A percentile compares a stretch with the other conserved stretches of the same genome.
Evolutionary conservation across 2,113 vertebrate species (phyloP).

Genomic region (Osmerus eperlanus): DNA sequence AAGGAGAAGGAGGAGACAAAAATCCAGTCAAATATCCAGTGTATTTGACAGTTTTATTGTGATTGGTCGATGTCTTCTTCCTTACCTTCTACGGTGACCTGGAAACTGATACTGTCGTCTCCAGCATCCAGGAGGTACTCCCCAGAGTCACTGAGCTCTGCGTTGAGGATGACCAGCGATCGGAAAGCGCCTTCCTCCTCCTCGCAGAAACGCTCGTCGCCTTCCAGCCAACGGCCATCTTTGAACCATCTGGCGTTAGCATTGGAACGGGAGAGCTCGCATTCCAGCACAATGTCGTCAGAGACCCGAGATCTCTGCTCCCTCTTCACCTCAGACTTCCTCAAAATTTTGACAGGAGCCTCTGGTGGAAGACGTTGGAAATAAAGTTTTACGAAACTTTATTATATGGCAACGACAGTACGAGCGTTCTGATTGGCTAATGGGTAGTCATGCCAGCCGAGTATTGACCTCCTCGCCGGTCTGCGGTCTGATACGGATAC

Average conservation of each 20-base stretch:
- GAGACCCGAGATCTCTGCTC: slow-evolving; percentile 54
- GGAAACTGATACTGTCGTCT: slow-evolving; percentile 79
- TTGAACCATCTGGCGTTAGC: slow-evolving; percentile 85
- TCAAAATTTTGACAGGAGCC: slow-evolving; percentile 73
- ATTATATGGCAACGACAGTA: too few relatives aligned
- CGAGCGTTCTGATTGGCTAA: too few relatives aligned
- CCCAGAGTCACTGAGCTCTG: slow-evolving; percentile 75
- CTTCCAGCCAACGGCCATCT: slow-evolving; percentile 76
- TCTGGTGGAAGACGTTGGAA: slow-evolving; percentile 61
- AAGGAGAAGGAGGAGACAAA: too few relatives aligned
- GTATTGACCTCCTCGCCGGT: too few relatives aligned
- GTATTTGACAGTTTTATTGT: not conserved
- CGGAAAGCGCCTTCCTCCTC: slow-evolving; percentile 81
- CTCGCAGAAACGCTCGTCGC: slow-evolving; percentile 77
- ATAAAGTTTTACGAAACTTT: slow-evolving; percentile 12
- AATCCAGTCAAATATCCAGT: not conserved
- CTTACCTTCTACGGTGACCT: slow-evolving; percentile 78
- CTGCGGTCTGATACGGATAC: too few relatives aligned
- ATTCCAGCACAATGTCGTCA: slow-evolving; percentile 80
- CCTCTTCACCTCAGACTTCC: slow-evolving; percentile 67
- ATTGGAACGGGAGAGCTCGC: slow-evolving; percentile 72
- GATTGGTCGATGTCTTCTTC: not conserved
- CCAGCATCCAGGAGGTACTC: slow-evolving; percentile 84
- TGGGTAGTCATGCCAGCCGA: too few relatives aligned
- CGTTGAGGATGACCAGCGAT: slow-evolving; percentile 76